Evolutionary conservation across 2,113 vertebrate genomes (phyloP), one percentile per base, ranked within the genome.

Genomic region (Hemibagrus wyckioides): DNA sequence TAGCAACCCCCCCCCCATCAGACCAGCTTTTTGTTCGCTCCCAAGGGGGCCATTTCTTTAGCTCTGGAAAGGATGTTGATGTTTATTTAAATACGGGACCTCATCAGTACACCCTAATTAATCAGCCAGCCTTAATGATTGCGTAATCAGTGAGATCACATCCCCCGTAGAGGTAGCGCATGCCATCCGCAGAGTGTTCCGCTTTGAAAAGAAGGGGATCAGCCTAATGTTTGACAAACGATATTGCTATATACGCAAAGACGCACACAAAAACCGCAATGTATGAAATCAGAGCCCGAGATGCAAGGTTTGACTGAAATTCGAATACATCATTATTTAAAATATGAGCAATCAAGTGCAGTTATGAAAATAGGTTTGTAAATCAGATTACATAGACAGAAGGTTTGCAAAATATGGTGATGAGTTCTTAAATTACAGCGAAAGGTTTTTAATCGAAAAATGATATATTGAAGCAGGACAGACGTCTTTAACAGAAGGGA

Each of bases 61-160:
- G 59, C 86, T 84, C 85, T 80, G 86, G 83, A 85, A 89, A 83
- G 86, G 89, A 87, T 82, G 80, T 83, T 48, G 80, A 33, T 91
- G 90, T 90, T 92, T 91, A 89, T 88, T 91, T 92, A 91, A 91
- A 89, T 84, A 89, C 21, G 15, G 86, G 83, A 41, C 85, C 75
- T 88, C 86, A 88, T 90, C 86, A 71, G 71, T 33, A 44, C 65
- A 84, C 63, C 89, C 86, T 65, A 89, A 90, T 92, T 91, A 91
- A 92, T 92, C 92, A 91, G 80, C 88, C 85, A 86, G 80, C 56
- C 83, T 39, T 80, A 84, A 87, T 90, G 90, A 92, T 91, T 88
- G 88, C 85, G 84, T 91, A 90, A 91, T 91, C 89, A 90, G 88
- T 90, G 89, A 90, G 90, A 87, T 92, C 90, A 91, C 80, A 76